A percentile compares a stretch with the other conserved stretches of the same genome.
Conservation (phyloP, 2,888 invertebrate genomes). For the Iselma pallidipennis region DNA sequence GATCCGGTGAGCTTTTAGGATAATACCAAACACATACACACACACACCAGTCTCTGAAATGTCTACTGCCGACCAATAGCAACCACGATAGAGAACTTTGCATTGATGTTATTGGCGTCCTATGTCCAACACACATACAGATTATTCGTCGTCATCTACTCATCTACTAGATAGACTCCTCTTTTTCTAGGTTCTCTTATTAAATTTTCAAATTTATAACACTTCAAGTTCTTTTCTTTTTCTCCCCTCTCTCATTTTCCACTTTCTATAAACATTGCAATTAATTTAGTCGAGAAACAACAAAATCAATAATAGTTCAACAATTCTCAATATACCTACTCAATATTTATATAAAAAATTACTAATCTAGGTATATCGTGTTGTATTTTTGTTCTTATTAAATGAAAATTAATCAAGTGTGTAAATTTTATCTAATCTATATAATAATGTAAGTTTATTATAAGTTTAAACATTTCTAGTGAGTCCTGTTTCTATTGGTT, state of each 20-base stretch:
- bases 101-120: neutral
- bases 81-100: neutral
- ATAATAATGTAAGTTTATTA: too few species aligned
- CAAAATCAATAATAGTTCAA: too few species aligned
- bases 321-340: too few species aligned
- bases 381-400: neutral
- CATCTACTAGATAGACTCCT: too few species aligned
- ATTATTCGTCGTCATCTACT: too few species aligned
- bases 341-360: neutral
- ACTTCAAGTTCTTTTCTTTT: too few species aligned
- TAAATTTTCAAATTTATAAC: too few species aligned
- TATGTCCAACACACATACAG: too few species aligned
- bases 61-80: constrained; percentile 25
- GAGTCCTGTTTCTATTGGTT: neutral
- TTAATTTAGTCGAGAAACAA: too few species aligned
- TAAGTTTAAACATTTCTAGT: neutral
- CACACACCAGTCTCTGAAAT: neutral
- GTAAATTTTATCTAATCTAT: neutral
- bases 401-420: neutral
- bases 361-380: neutral
- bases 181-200: too few species aligned
- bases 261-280: too few species aligned
- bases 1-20: constrained; percentile 28
- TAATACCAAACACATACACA: constrained; percentile 11
- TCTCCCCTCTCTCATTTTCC: too few species aligned